Conservation (phyloP, 2,113 vertebrate genomes). For the Phainopepla nitens region DNA sequence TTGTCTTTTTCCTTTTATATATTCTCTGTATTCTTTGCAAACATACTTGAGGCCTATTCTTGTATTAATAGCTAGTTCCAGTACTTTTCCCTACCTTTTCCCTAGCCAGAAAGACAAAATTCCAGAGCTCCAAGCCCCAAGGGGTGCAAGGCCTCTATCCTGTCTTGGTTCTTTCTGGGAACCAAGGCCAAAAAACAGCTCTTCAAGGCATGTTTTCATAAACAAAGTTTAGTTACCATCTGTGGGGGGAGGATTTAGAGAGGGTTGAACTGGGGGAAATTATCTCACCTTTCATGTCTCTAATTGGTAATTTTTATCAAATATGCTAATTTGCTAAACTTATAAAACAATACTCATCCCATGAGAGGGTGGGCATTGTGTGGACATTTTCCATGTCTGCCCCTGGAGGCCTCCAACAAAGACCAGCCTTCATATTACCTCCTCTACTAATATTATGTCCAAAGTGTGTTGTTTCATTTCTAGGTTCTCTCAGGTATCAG, state of each 20-base stretch:
- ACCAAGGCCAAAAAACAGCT: neutral
- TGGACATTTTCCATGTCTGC: neutral
- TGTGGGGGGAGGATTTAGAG: neutral
- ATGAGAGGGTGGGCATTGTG: neutral
- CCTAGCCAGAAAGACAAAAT: neutral
- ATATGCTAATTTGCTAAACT: neutral
- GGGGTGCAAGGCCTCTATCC: neutral
- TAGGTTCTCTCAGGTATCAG: too few species aligned
- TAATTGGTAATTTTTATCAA: neutral
- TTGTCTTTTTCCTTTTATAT: neutral
- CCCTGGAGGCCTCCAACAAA: neutral
- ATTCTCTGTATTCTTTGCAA: neutral
- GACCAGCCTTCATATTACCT: neutral
- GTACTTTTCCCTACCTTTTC: neutral
- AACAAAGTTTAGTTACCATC: neutral
- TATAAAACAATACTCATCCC: neutral
- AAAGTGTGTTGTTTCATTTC: too few species aligned
- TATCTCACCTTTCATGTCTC: neutral
- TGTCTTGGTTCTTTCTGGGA: neutral
- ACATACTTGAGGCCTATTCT: neutral
- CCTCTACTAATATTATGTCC: accelerated
- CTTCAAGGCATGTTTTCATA: neutral
- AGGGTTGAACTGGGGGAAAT: neutral
- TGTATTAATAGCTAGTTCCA: neutral
- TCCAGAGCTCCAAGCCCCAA: neutral